Percentiles rank a stretch among this genome's conserved stretches.
These are phyloP conservation scores for Anolis carolinensis DNA, from an alignment of 2,113 vertebrate genomes.

Conservation along the genomic window DNA sequence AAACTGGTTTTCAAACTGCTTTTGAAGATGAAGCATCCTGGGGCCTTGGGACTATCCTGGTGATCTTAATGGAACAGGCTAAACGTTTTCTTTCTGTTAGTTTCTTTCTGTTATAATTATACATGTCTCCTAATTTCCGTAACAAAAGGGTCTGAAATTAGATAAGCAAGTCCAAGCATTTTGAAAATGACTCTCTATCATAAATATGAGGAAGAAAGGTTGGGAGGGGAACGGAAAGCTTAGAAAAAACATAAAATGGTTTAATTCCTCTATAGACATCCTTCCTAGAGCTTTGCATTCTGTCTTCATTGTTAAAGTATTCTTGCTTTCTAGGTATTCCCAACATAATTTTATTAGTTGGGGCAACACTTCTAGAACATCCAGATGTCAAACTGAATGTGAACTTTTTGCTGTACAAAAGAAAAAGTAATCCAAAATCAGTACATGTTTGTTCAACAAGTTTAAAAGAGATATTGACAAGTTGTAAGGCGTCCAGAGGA, in stretches of 20 bases:
- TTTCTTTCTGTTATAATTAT: no score
- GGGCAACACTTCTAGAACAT: background rate
- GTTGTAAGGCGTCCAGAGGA: no score
- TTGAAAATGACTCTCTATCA: background rate
- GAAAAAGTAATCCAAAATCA: constrained; percentile 36
- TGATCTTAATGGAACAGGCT: no score
- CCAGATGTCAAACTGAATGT: background rate
- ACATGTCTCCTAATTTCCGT: no score
- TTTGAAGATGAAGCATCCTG: no score
- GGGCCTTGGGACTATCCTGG: no score
- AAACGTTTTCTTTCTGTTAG: no score
- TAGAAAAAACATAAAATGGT: background rate
- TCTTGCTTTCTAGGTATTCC: background rate
- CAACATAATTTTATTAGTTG: background rate
- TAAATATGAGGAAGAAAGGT: background rate
- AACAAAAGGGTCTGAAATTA: background rate
- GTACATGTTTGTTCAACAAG: background rate
- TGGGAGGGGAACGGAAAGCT: background rate
- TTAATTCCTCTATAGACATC: background rate
- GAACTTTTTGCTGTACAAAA: background rate
- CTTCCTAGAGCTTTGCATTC: background rate
- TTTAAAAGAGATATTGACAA: no score
- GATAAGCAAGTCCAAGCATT: background rate
- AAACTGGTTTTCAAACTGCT: no score
- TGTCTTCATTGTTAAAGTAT: background rate